These are phyloP conservation scores for Dynastes maya DNA, from an alignment of 2,888 invertebrate genomes.

Conservation along the genomic window DNA sequence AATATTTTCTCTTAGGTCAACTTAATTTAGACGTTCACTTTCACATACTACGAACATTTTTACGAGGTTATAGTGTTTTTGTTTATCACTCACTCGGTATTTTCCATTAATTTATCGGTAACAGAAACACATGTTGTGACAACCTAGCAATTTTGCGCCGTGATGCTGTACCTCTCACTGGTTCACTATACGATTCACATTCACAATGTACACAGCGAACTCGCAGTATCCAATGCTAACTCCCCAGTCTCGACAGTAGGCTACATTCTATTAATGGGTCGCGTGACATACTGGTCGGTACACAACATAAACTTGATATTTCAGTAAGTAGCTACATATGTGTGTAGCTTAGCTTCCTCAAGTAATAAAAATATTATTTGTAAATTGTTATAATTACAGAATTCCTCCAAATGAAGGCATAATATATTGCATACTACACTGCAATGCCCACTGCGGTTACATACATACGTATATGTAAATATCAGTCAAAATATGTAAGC, in stretches of 20 bases:
- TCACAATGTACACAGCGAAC: conserved; percentile 4
- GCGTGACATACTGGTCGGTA: conserved; percentile 11
- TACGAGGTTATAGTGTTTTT: not conserved
- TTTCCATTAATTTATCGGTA: conserved; percentile 1
- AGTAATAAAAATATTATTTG: not conserved
- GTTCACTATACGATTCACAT: not conserved
- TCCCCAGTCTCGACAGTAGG: conserved; percentile 3
- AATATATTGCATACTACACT: not conserved
- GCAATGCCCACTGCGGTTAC: not conserved
- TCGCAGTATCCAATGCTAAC: conserved; percentile 9
- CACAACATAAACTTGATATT: conserved; percentile 7
- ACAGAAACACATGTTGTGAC: not conserved
- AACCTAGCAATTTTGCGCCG: conserved; percentile 1
- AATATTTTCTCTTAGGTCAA: conserved; percentile 19
- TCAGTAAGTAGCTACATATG: not conserved
- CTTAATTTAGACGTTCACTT: conserved; percentile 27
- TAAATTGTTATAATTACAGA: not conserved
- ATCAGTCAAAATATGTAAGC: too few species aligned
- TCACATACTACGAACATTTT: conserved; percentile 24
- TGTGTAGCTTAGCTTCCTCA: not conserved
- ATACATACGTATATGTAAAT: too few species aligned
- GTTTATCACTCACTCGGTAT: conserved; percentile 9
- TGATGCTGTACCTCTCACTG: not conserved
- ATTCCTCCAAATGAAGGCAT: not conserved
- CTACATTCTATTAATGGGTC: conserved; percentile 29